These are phyloP conservation scores for Phoxinus phoxinus DNA, from an alignment of 2,113 vertebrate genomes.

Conservation along the genomic window DNA sequence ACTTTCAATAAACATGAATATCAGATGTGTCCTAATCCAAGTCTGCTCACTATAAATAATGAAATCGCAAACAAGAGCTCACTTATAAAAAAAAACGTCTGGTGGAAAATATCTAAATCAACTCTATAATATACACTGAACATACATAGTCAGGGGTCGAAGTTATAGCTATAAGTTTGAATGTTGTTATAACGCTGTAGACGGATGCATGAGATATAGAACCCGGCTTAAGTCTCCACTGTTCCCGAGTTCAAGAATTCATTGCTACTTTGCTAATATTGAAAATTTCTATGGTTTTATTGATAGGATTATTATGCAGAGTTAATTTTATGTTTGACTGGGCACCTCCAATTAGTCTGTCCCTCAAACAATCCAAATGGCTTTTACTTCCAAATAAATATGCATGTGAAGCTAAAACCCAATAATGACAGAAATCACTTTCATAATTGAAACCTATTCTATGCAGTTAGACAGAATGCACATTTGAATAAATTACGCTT, in stretches of 20 bases:
- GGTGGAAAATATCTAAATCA: no score
- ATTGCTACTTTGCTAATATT: neutral
- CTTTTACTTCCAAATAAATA: slow-evolving; percentile 40
- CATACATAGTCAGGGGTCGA: neutral
- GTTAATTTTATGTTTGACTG: slow-evolving; percentile 51
- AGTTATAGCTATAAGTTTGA: no score
- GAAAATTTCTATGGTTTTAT: slow-evolving; percentile 26
- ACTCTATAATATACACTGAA: neutral
- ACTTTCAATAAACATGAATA: neutral
- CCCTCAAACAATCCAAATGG: slow-evolving; percentile 16
- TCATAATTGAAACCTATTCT: slow-evolving; percentile 7
- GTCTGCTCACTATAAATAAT: neutral
- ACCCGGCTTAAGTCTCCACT: neutral
- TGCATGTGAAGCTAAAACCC: slow-evolving; percentile 19
- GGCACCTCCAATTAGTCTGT: slow-evolving; percentile 41
- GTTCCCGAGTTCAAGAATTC: neutral
- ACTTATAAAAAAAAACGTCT: neutral
- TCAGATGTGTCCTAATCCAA: neutral
- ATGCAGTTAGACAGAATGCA: neutral
- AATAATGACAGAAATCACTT: slow-evolving; percentile 13
- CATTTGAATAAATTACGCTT: neutral
- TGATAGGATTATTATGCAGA: slow-evolving; percentile 33
- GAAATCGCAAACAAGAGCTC: neutral
- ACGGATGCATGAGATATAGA: neutral
- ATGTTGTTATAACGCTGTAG: neutral